A percentile compares a stretch with the other conserved stretches of the same genome.
These are phyloP conservation scores for Sitta carolinensis DNA, from an alignment of 2,797 vertebrate genomes.

Conservation along the genomic window DNA sequence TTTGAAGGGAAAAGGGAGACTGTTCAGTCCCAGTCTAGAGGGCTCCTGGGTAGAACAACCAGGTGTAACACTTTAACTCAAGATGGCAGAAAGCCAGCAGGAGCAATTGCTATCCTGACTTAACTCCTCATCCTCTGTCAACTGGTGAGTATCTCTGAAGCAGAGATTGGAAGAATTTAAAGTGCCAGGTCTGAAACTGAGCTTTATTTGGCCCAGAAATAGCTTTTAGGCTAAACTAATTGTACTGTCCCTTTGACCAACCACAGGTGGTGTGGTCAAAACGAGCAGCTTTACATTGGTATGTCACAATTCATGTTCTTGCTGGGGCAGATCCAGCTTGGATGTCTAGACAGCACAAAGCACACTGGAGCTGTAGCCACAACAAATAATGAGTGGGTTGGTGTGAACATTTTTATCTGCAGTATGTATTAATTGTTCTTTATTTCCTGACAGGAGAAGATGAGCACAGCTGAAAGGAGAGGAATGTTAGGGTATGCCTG, in stretches of 20 bases:
- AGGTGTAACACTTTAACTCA: background rate
- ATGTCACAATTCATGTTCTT: background rate
- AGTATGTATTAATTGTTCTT: slow-evolving; percentile 24
- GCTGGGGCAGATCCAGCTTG: background rate
- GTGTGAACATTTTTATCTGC: slow-evolving; percentile 47
- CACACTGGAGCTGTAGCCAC: background rate
- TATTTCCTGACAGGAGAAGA: slow-evolving; percentile 35
- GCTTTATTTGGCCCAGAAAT: background rate
- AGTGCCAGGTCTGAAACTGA: background rate
- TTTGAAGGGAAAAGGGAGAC: background rate
- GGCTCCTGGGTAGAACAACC: background rate
- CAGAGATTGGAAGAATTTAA: background rate
- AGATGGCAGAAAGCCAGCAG: background rate
- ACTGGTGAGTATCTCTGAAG: background rate
- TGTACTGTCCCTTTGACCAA: background rate
- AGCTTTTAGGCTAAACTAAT: background rate
- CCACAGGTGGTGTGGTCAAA: background rate
- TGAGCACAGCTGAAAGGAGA: background rate
- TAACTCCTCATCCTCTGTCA: background rate
- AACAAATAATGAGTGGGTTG: slow-evolving; percentile 32
- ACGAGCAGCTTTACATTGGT: background rate
- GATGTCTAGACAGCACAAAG: slow-evolving; percentile 14
- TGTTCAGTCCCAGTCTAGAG: background rate
- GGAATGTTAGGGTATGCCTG: slow-evolving; percentile 10
- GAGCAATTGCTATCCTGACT: background rate